Percentiles rank a stretch among this genome's conserved stretches.
phyloP scores from a whole-genome alignment of 2,113 vertebrate species.

The Hystrix brachyura region DNA sequence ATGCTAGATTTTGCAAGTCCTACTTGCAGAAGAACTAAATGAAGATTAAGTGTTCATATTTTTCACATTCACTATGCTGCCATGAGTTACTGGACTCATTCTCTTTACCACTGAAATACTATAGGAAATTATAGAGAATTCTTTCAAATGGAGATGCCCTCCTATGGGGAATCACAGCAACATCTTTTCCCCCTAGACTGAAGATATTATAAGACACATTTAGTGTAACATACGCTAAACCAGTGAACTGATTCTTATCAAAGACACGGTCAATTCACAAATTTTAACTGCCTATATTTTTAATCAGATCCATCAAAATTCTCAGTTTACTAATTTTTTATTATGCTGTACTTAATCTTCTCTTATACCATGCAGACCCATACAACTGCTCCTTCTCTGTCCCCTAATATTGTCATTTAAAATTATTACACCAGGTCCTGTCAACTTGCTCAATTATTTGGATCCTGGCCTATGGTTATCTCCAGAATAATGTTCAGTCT shows the following conservation, averaged over 20 bases:
- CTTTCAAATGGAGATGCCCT: neutral
- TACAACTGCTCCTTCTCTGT: neutral
- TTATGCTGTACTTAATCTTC: neutral
- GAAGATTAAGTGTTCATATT: neutral
- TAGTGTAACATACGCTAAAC: neutral
- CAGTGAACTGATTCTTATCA: neutral
- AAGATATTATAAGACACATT: conserved; percentile 1
- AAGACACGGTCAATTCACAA: neutral
- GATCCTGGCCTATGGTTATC: neutral
- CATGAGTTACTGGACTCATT: neutral
- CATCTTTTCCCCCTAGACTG: neutral
- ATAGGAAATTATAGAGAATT: neutral
- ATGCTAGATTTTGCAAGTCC: conserved; percentile 50
- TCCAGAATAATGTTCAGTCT: neutral
- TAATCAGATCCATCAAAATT: conserved; percentile 3
- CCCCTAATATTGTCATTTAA: neutral
- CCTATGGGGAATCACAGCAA: neutral
- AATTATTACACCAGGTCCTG: neutral
- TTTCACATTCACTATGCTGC: neutral
- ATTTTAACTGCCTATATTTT: neutral
- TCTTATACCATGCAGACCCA: neutral
- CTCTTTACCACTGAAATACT: neutral
- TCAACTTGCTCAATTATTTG: conserved; percentile 11
- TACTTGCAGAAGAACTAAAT: neutral
- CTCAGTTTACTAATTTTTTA: conserved; percentile 9